Evolutionary conservation across 2,113 vertebrate species (phyloP).

Genomic region (Salvelinus fontinalis): DNA sequence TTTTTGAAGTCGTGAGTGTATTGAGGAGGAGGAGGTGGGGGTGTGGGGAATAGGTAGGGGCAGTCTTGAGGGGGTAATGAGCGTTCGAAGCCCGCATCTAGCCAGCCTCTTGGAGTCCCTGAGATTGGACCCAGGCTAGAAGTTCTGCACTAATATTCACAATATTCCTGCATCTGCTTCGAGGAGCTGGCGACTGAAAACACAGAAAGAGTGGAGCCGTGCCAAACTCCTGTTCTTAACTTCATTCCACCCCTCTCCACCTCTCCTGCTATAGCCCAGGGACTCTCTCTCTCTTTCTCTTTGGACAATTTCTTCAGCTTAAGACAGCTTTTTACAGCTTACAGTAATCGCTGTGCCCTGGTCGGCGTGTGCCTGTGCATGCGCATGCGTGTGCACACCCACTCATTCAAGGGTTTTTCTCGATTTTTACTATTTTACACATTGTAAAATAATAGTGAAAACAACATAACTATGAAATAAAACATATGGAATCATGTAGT

Average conservation of each 20-base stretch:
- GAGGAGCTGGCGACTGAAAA: slow-evolving; percentile 50
- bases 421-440: too few species aligned
- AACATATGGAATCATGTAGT: too few species aligned
- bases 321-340: slow-evolving; percentile 28
- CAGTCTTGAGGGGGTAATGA: slow-evolving; percentile 40
- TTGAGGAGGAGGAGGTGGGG: slow-evolving; percentile 46
- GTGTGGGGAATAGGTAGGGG: slow-evolving; percentile 35
- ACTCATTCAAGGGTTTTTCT: too few species aligned
- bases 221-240: slow-evolving; percentile 60
- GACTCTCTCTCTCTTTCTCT: slow-evolving; percentile 15
- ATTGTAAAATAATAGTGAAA: too few species aligned
- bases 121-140: slow-evolving; percentile 68
- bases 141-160: slow-evolving; percentile 70
- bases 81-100: slow-evolving; percentile 59
- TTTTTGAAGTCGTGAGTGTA: slow-evolving; percentile 56
- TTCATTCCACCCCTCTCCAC: slow-evolving; percentile 35
- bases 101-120: slow-evolving; percentile 39
- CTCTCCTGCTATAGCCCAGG: slow-evolving; percentile 42
- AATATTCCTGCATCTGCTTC: slow-evolving; percentile 65
- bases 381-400: too few species aligned
- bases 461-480: too few species aligned
- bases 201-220: slow-evolving; percentile 55
- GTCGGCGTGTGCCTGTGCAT: slow-evolving; percentile 9
- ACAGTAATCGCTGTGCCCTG: slow-evolving; percentile 20
- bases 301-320: slow-evolving; percentile 26